A percentile compares a stretch with the other conserved stretches of the same genome.
Evolutionary conservation across 1,140 invertebrate genomes (phyloP).

Genomic region (Scaptomyza graminum): DNA sequence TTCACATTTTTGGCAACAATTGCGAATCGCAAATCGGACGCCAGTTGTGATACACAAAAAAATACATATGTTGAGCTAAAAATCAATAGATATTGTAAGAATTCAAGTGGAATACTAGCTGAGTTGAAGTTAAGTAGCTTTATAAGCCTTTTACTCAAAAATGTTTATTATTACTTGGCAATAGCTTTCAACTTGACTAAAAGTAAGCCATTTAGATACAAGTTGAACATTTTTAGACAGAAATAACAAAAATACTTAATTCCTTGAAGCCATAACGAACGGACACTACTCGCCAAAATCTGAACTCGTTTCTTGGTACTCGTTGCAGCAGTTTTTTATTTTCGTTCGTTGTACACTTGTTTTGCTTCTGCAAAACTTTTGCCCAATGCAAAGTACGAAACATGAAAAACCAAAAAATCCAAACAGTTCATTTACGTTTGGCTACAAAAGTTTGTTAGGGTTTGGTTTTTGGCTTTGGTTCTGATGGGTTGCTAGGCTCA

Average conservation of each 20-base stretch:
- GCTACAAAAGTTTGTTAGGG: slow-evolving; percentile 27
- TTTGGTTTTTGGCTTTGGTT: background rate
- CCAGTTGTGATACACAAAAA: slow-evolving; percentile 57
- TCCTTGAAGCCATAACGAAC: background rate
- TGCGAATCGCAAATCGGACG: slow-evolving; percentile 58
- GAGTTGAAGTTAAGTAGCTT: background rate
- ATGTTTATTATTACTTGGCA: no score
- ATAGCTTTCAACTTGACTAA: no score
- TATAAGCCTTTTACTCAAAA: no score
- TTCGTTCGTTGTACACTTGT: background rate
- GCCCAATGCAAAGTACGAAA: slow-evolving; percentile 5
- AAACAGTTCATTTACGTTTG: slow-evolving; percentile 41
- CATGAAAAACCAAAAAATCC: background rate
- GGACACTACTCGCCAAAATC: background rate
- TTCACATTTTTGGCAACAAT: slow-evolving; percentile 47
- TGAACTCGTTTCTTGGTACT: background rate
- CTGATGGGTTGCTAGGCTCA: slow-evolving; percentile 11
- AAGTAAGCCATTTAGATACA: no score
- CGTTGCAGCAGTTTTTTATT: background rate
- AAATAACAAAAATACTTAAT: no score
- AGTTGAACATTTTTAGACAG: no score
- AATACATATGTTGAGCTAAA: slow-evolving; percentile 31
- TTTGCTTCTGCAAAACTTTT: slow-evolving; percentile 25
- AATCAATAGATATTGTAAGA: slow-evolving; percentile 70
- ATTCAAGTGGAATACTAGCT: no score